Evolutionary conservation across 2,888 invertebrate species (phyloP).

Genomic region (Odontocerum albicorne): DNA sequence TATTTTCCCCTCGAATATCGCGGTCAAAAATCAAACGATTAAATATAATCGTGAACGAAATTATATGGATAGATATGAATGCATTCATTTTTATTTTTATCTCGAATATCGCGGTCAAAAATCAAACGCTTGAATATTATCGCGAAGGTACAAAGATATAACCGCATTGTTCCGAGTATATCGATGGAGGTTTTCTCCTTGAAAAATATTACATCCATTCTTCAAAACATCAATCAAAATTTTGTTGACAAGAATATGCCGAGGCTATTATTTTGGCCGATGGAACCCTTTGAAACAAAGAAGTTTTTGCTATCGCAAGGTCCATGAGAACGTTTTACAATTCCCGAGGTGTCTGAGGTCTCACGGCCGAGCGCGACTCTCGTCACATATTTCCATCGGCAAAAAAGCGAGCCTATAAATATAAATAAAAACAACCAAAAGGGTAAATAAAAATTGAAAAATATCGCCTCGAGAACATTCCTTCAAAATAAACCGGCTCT

Average conservation of each 20-base stretch:
- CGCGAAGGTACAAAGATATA: no score
- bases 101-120: no score
- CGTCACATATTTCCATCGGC: slow-evolving; percentile 61
- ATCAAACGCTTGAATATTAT: no score
- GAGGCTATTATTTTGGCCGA: slow-evolving; percentile 4
- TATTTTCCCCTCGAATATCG: no score
- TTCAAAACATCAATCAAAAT: slow-evolving; percentile 3
- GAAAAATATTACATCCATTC: no score
- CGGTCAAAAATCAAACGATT: no score
- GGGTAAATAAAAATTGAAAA: slow-evolving; percentile 34
- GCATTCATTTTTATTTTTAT: no score
- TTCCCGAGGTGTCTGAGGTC: slow-evolving; percentile 56
- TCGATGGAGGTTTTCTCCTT: no score
- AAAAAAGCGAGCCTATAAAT: slow-evolving; percentile 62
- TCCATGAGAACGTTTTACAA: slow-evolving; percentile 27
- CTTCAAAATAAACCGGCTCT: slow-evolving; percentile 35
- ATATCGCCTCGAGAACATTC: slow-evolving; percentile 34
- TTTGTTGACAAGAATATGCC: slow-evolving; percentile 6
- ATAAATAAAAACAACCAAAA: slow-evolving; percentile 40
- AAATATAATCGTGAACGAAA: no score
- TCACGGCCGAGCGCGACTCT: slow-evolving; percentile 61
- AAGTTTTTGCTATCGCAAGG: slow-evolving; percentile 18
- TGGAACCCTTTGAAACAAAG: slow-evolving; percentile 7
- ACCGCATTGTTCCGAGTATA: no score
- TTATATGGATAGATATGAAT: no score